phyloP scores from a whole-genome alignment of 2,888 invertebrate species.

The Mesopsocus fuscifrons region DNA sequence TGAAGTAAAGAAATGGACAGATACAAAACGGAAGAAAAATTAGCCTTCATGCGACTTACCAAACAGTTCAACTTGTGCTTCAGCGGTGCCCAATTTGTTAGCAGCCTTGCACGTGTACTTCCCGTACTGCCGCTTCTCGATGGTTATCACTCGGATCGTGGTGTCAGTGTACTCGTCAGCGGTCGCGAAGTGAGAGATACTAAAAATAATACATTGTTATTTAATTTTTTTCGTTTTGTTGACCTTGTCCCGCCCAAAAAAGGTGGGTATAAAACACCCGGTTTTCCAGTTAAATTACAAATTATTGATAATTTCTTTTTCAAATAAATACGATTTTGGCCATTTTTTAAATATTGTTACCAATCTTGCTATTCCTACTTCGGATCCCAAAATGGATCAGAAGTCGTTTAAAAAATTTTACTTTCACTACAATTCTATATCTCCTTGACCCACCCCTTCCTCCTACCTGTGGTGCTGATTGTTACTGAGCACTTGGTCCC shows the following conservation, averaged over 20 bases:
- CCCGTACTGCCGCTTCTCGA: constrained; percentile 79
- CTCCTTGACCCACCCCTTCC: no score
- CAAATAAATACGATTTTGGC: constrained; percentile 11
- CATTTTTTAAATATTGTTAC: no score
- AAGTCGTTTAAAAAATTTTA: no score
- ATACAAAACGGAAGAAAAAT: no score
- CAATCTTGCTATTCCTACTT: no score
- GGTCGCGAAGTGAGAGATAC: constrained; percentile 76
- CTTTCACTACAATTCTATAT: no score
- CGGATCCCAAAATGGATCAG: no score
- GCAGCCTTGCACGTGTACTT: constrained; percentile 70
- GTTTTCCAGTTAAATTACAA: no score
- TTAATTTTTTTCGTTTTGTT: no score
- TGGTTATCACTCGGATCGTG: constrained; percentile 70
- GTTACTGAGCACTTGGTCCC: constrained; percentile 58
- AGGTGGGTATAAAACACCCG: neutral
- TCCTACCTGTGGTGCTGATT: constrained; percentile 68
- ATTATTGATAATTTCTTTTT: neutral
- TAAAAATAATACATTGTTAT: no score
- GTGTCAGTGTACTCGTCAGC: constrained; percentile 86
- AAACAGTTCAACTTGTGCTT: constrained; percentile 60
- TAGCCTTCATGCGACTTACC: no score
- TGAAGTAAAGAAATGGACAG: no score
- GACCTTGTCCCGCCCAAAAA: constrained; percentile 5
- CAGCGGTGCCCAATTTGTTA: constrained; percentile 69